A percentile compares a stretch with the other conserved stretches of the same genome.
phyloP scores from a whole-genome alignment of 2,797 vertebrate species.

The Sorex maritimensis region DNA sequence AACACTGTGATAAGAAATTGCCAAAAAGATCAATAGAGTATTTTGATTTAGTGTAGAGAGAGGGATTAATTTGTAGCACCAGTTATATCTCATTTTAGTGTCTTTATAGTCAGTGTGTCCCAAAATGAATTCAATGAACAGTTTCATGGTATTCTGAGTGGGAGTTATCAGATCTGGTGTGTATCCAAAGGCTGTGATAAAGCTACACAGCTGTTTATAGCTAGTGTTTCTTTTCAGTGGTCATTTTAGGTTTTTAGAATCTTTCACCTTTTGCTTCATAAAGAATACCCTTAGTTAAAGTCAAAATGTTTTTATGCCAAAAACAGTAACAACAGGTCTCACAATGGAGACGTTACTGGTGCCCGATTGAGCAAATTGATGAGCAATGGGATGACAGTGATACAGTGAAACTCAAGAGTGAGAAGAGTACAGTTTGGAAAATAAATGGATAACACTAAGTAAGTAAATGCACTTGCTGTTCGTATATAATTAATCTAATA shows the following conservation, averaged over 20 bases:
- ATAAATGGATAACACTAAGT: not conserved
- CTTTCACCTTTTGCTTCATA: not conserved
- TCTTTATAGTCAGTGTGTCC: not conserved
- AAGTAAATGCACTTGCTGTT: not conserved
- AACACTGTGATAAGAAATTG: not conserved
- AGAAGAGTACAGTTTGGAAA: not conserved
- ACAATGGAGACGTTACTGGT: too few species aligned
- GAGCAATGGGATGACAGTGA: too few species aligned
- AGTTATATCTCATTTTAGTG: slow-evolving; percentile 7
- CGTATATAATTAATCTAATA: not conserved
- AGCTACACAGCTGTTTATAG: not conserved
- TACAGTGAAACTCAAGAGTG: not conserved
- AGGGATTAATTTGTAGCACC: not conserved
- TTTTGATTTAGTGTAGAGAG: slow-evolving; percentile 35
- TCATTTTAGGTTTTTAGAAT: slow-evolving; percentile 10
- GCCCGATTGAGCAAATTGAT: too few species aligned
- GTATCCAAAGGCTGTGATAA: not conserved
- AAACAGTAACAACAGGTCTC: too few species aligned
- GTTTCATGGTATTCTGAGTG: not conserved
- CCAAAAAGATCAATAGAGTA: not conserved
- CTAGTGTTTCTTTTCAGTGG: not conserved
- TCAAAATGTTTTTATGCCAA: not conserved
- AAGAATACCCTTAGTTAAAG: not conserved
- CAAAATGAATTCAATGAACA: not conserved
- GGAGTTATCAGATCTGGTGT: not conserved